These are phyloP conservation scores for Bombus picipes DNA, from an alignment of 1,140 invertebrate genomes.

Conservation along the genomic window DNA sequence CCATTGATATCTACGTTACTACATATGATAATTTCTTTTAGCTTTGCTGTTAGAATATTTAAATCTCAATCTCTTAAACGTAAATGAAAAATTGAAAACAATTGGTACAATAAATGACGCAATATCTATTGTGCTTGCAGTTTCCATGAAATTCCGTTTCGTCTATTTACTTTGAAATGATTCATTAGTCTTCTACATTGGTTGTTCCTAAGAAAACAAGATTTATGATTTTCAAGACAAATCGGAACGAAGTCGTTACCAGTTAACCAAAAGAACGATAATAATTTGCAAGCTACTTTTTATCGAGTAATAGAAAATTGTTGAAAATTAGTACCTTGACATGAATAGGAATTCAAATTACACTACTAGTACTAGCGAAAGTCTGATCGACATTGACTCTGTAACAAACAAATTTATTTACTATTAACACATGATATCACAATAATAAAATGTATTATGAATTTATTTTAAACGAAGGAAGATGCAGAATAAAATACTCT, in stretches of 20 bases:
- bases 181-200: neutral
- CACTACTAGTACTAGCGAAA: neutral
- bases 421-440: neutral
- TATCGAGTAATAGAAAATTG: neutral
- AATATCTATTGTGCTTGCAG: neutral
- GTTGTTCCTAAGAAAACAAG: neutral
- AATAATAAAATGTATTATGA: neutral
- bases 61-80: neutral
- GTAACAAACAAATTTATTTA: neutral
- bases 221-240: conserved; percentile 3
- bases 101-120: neutral
- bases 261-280: neutral
- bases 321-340: neutral
- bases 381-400: neutral
- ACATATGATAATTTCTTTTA: neutral
- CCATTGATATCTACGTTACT: neutral
- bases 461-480: no score
- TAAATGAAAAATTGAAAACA: neutral
- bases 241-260: neutral
- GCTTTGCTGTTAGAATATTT: neutral
- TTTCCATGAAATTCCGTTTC: neutral
- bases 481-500: no score
- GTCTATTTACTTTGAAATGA: neutral
- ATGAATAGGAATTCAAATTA: neutral
- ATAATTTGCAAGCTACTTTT: neutral